Evolutionary conservation across 92 coral and sea anemone species (phyloP), one percentile per base, ranked within the genome.

Genomic region (Pocillopora grandis): DNA sequence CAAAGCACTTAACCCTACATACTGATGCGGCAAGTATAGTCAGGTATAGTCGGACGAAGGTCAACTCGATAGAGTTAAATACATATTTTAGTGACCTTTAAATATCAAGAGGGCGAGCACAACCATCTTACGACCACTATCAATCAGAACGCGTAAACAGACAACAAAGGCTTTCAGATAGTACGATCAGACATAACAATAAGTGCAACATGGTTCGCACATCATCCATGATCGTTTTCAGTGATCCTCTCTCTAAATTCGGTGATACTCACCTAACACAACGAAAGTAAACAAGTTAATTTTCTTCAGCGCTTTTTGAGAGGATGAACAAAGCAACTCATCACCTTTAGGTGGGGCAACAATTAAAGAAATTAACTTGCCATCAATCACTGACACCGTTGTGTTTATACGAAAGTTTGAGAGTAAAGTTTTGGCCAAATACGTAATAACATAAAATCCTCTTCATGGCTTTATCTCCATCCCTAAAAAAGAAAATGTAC

Each of bases 341-440:
- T 37, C 86, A 61, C 78, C 86, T 62, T 72, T 48, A 62, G 72
- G 79, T 64, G 86, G 86, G 73, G 64, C 49, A 62, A 2, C 57
- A 72, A 49, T 42, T 23, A 49, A 59, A 74, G 33, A 73, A 77
- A 89, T 89, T 85, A 89, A 66, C 71, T 75, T 89, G 60, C 92
- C 79, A 89, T 89, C 92, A 81, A 89, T 89, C 92, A 89, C 60
- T 89, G 92, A 70, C 92, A 85, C 69, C 58, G 67, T 33, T 19
- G 66, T 69, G 21, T 33, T 64, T 49, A n/a, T 63, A 64, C 2
- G 19, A 58, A 13, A 60, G 16, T 71, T 36, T 18, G 35, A 23
- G 56, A 69, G 31, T 9, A 35, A 10, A 31, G 4, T 55, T 11
- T 23, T 23, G 12, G 59, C 61, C 64, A 17, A 11, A 12, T 13